Base-by-base conservation (phyloP, 2,797 vertebrate species). In the Pteronotus mesoamericanus region DNA sequence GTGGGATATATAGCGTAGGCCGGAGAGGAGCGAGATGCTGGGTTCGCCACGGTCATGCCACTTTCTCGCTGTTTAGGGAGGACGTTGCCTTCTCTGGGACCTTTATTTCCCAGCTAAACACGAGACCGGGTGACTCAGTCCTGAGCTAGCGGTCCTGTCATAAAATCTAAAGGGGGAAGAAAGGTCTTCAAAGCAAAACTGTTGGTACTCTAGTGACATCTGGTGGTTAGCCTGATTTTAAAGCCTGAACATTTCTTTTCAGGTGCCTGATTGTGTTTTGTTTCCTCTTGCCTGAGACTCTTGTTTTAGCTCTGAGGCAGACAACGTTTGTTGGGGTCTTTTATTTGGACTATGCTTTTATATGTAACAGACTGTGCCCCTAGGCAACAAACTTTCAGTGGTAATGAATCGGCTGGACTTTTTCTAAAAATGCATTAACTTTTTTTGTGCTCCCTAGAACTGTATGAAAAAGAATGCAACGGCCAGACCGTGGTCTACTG, bases 401-500 rank as follows among this genome's bases (percentile, higher is more conserved):
- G 22, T 22, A 59, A 83, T 46, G 39, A 78, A 32, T 34, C 12
- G n/a, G 15, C 24, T 55, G 46, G 37, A 21, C 18, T 37, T 48
- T 80, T 59, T 34, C 34, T 61, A 55, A 48, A 48, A 85, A 66
- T 57, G 9, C 34, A 7, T 19, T 96, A 42, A 95, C 87, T 44
- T 75, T 80, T 93, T 92, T 96, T 97, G 10, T 37, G 82, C 26
- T 90, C 74, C 72, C 89, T 95, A 99, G 99, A 99, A 88, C 98
- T 99, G 12, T 96, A 97, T 87, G 99, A 99, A 98, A 96, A 96
- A 97, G 99, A 96, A 51, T 98, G 97, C 0, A 91, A 96, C 22
- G 99, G 99, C 82, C 97, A 99, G 96, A 97, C 69, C 1, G 98
- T 99, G 1, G 99, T 99, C 95, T 99, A 99, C 98, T 99, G 99